Evolutionary conservation across 2,888 invertebrate genomes (phyloP).

Genomic region (Sisyra nigra): DNA sequence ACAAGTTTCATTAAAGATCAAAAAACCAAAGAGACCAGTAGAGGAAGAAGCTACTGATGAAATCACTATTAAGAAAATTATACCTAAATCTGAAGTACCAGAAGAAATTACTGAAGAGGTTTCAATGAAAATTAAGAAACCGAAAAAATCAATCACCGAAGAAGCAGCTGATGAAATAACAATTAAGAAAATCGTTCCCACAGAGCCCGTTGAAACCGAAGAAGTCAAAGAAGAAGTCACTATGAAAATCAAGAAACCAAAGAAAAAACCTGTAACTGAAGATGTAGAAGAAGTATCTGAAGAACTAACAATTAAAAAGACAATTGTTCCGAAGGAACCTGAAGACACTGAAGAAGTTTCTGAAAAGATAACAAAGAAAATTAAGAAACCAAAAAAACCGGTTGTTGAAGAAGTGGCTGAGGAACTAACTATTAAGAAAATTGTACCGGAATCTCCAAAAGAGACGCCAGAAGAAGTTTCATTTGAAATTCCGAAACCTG

Average conservation of each 20-base stretch:
- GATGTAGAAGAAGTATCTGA: conserved; percentile 15
- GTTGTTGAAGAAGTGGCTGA: conserved; percentile 10
- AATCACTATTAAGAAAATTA: conserved; percentile 18
- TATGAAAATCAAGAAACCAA: conserved; percentile 15
- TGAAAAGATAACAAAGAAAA: conserved; percentile 13
- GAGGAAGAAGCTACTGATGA: conserved; percentile 19
- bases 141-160: conserved; percentile 32
- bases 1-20: conserved; percentile 11
- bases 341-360: conserved; percentile 64
- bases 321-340: conserved; percentile 39
- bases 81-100: conserved; percentile 14
- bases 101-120: conserved; percentile 30
- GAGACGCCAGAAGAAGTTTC: conserved; percentile 61
- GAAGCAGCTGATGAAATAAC: conserved; percentile 51
- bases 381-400: conserved; percentile 12
- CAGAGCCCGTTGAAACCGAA: conserved; percentile 19
- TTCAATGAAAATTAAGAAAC: conserved; percentile 33
- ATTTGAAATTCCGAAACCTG: conserved; percentile 58
- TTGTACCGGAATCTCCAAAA: conserved; percentile 44
- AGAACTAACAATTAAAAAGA: conserved; percentile 18
- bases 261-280: conserved; percentile 21
- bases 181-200: conserved; percentile 53
- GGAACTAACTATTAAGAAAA: conserved; percentile 15
- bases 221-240: conserved; percentile 26
- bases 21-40: conserved; percentile 12